These are phyloP conservation scores for Arrhopalites spinosus DNA, from an alignment of 2,888 invertebrate species.

Conservation along the genomic window DNA sequence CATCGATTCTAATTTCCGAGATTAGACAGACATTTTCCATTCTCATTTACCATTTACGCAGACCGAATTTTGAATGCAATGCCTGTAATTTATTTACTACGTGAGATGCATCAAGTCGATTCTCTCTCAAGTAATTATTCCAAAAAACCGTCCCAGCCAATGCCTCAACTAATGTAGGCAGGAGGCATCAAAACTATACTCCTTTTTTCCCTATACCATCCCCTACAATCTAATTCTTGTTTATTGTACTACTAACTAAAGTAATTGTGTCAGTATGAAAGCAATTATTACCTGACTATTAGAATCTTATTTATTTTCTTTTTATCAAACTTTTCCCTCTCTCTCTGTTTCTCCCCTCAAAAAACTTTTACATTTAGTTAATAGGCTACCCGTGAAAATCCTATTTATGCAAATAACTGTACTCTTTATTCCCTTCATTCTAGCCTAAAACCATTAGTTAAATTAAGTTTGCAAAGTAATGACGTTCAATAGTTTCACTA, in stretches of 20 bases:
- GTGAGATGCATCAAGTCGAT: slow-evolving; percentile 37
- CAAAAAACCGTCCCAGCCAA: slow-evolving; percentile 12
- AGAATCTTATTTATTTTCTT: slow-evolving; percentile 8
- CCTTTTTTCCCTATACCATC: not conserved
- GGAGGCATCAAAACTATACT: not conserved
- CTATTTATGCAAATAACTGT: not conserved
- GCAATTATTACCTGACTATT: slow-evolving; percentile 25
- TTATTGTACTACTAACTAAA: slow-evolving; percentile 23
- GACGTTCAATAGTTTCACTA: slow-evolving; percentile 16
- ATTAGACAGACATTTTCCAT: slow-evolving; percentile 48
- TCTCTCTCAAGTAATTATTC: slow-evolving; percentile 32
- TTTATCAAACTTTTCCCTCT: not conserved
- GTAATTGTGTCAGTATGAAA: slow-evolving; percentile 24
- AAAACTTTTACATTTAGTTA: slow-evolving; percentile 9
- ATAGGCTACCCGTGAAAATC: not conserved
- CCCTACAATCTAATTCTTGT: slow-evolving; percentile 6
- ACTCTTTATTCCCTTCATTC: not conserved
- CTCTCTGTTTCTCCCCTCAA: not conserved
- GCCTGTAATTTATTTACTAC: slow-evolving; percentile 41
- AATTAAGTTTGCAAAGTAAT: slow-evolving; percentile 26
- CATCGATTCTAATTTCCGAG: slow-evolving; percentile 48
- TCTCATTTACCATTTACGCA: no score
- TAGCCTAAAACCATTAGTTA: slow-evolving; percentile 15
- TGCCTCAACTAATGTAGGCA: not conserved
- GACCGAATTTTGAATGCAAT: slow-evolving; percentile 37